These are phyloP conservation scores for Furnarius figulus DNA, from an alignment of 2,113 vertebrate species.

Conservation along the genomic window DNA sequence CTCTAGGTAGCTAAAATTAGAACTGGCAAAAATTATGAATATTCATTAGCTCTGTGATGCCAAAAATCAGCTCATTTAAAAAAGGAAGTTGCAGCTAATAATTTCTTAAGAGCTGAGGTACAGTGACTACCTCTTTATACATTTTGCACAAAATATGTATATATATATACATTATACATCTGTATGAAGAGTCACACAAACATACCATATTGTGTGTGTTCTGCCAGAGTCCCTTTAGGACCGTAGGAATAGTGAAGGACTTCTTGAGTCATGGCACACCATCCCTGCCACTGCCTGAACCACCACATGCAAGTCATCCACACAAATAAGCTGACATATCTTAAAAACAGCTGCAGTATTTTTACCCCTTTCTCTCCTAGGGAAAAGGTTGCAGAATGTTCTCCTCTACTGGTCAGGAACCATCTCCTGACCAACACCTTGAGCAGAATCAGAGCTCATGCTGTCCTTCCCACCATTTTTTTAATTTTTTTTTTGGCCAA, in stretches of 20 bases:
- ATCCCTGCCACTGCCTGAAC: not conserved
- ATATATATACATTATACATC: not conserved
- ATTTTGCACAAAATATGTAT: not conserved
- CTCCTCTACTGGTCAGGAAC: not conserved
- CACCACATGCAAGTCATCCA: not conserved
- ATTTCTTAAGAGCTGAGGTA: not conserved
- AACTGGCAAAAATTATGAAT: slow-evolving; percentile 1
- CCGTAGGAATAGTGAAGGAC: accelerated
- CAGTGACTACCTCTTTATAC: not conserved
- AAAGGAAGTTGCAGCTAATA: not conserved
- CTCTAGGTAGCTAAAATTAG: slow-evolving; percentile 64
- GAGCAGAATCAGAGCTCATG: not conserved
- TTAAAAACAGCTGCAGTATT: not conserved
- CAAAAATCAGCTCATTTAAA: slow-evolving; percentile 1
- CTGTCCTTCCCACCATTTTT: not conserved
- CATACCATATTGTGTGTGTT: accelerated
- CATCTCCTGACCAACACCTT: not conserved
- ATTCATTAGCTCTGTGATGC: slow-evolving; percentile 10
- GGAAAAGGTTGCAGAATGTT: not conserved
- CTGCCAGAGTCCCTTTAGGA: not conserved
- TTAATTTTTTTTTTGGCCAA: no score
- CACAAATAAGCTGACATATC: not conserved
- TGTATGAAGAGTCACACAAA: not conserved
- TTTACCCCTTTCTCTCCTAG: not conserved
- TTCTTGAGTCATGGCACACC: not conserved